phyloP scores from a whole-genome alignment of 1,140 invertebrate genomes.

The Lepidurus arcticus region DNA sequence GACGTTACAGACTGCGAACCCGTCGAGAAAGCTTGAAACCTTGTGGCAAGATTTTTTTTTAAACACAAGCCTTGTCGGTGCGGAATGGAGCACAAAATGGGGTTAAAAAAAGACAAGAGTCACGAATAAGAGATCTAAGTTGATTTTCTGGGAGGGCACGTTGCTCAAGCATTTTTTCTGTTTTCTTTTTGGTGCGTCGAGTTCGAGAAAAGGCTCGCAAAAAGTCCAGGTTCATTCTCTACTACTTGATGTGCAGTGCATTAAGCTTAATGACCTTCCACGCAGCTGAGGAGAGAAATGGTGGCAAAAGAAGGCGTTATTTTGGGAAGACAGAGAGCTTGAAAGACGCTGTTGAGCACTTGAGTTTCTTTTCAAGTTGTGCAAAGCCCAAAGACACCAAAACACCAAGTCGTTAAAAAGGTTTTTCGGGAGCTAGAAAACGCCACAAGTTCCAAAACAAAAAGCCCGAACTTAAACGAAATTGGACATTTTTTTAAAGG shows the following conservation, averaged over 20 bases:
- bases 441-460: not conserved
- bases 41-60: too few species aligned
- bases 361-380: not conserved
- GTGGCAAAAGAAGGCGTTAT: not conserved
- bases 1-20: too few species aligned
- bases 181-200: not conserved
- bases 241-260: not conserved
- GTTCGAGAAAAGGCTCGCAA: not conserved
- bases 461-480: not conserved
- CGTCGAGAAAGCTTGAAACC: too few species aligned
- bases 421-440: not conserved
- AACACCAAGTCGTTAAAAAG: conserved; percentile 1
- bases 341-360: not conserved
- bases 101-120: too few species aligned
- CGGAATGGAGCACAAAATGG: too few species aligned
- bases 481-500: not conserved
- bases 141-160: too few species aligned
- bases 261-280: conserved; percentile 18
- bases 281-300: not conserved
- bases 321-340: not conserved
- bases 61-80: too few species aligned
- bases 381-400: not conserved
- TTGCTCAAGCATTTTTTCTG: not conserved
- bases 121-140: too few species aligned
- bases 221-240: not conserved